These are phyloP conservation scores for Numenius phaeopus DNA, from an alignment of 2,797 vertebrate genomes.

Conservation along the genomic window DNA sequence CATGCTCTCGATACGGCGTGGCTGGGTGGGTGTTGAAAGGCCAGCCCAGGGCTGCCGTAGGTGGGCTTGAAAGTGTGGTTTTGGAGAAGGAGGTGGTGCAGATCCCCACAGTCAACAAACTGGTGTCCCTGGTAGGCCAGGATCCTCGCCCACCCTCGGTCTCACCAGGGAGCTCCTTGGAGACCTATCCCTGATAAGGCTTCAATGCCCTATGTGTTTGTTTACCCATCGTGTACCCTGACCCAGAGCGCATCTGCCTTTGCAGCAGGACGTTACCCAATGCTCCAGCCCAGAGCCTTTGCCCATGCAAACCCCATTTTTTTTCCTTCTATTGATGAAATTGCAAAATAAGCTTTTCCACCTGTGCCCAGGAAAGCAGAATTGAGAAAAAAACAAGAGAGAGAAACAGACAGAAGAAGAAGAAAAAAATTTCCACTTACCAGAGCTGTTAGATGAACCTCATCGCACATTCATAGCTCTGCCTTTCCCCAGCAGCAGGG, in stretches of 20 bases:
- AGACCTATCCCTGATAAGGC: not conserved
- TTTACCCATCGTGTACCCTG: rapidly evolving
- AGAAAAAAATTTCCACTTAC: constrained; percentile 4
- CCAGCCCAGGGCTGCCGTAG: not conserved
- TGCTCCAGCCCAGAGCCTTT: not conserved
- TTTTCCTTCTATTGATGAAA: not conserved
- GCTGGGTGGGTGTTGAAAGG: not conserved
- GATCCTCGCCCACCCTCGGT: not conserved
- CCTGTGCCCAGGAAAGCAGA: not conserved
- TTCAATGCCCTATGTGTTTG: not conserved
- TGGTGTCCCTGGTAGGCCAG: not conserved
- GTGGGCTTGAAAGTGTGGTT: not conserved
- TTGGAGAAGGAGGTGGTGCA: not conserved
- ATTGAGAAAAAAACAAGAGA: not conserved
- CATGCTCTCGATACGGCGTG: rapidly evolving
- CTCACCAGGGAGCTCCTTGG: not conserved
- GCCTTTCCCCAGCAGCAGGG: not conserved
- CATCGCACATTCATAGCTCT: constrained; percentile 9
- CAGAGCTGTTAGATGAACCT: not conserved
- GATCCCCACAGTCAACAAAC: not conserved
- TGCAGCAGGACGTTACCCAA: rapidly evolving
- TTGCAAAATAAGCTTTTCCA: not conserved
- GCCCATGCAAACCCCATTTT: not conserved
- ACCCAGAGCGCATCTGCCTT: not conserved
- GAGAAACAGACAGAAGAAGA: not conserved